Percentiles rank a stretch among this genome's conserved stretches.
phyloP scores from a whole-genome alignment of 2,797 vertebrate genomes.

The Scleropages formosus region DNA sequence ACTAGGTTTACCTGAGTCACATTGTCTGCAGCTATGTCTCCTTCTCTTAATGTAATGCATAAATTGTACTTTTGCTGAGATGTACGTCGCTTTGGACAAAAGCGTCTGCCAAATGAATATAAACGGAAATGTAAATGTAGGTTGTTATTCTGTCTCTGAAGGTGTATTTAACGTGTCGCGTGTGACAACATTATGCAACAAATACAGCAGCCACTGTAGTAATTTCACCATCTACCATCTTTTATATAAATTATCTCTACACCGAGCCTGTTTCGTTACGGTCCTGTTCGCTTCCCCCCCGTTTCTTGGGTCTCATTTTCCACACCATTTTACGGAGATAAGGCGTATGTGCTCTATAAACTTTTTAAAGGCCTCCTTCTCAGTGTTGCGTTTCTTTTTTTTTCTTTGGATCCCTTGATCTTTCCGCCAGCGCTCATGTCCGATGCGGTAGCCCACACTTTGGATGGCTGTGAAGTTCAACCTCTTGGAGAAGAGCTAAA shows the following conservation, averaged over 20 bases:
- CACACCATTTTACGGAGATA: not conserved
- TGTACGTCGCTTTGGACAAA: too few species aligned
- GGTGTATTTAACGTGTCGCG: not conserved
- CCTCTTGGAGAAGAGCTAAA: constrained; percentile 91
- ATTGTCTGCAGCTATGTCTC: too few species aligned
- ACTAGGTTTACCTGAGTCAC: too few species aligned
- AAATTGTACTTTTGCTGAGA: too few species aligned
- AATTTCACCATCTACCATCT: not conserved
- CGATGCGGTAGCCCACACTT: constrained; percentile 93
- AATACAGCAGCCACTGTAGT: not conserved
- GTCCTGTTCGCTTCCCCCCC: not conserved
- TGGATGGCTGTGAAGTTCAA: constrained; percentile 94
- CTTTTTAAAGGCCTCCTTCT: not conserved
- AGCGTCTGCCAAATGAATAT: too few species aligned
- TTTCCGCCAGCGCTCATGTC: constrained; percentile 78
- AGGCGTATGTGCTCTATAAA: not conserved
- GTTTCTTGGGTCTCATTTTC: constrained; percentile 12
- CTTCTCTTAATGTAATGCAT: not conserved
- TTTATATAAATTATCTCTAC: too few species aligned
- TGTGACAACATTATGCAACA: not conserved
- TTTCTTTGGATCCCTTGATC: not conserved
- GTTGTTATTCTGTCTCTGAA: not conserved
- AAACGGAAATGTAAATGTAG: too few species aligned
- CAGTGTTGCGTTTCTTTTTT: not conserved
- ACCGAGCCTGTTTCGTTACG: not conserved